Conservation (phyloP, 2,888 invertebrate genomes). For the Scelioninae gen. 1 region DNA sequence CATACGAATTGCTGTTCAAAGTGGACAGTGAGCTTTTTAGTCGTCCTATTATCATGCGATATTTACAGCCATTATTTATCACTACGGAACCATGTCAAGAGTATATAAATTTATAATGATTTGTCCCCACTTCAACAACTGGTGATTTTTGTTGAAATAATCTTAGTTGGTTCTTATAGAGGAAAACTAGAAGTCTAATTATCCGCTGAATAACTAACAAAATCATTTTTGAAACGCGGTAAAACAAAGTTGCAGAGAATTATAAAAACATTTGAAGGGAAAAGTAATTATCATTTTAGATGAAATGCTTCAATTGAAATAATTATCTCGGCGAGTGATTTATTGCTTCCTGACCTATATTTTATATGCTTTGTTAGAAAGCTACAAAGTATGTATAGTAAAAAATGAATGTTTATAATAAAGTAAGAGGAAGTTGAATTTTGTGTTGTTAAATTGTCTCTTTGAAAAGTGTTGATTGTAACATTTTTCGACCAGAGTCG, state of each 20-base stretch:
- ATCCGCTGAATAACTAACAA: too few relatives aligned
- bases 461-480: neutral
- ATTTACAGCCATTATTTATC: slow-evolving; percentile 24
- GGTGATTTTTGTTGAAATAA: neutral
- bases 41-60: slow-evolving; percentile 2
- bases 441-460: neutral
- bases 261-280: neutral
- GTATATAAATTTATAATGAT: slow-evolving; percentile 15
- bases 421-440: neutral
- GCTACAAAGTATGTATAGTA: neutral
- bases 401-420: neutral
- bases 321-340: neutral
- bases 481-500: neutral
- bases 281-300: neutral
- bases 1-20: neutral
- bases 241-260: too few relatives aligned
- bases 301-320: neutral
- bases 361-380: neutral
- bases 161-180: too few relatives aligned
- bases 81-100: slow-evolving; percentile 27
- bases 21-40: slow-evolving; percentile 3
- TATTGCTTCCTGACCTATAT: neutral
- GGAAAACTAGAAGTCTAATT: too few relatives aligned
- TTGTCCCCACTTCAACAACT: neutral
- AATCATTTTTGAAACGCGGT: too few relatives aligned